Base-by-base conservation (phyloP, 2,113 vertebrate species). In the Epinephelus cyanopodus region DNA sequence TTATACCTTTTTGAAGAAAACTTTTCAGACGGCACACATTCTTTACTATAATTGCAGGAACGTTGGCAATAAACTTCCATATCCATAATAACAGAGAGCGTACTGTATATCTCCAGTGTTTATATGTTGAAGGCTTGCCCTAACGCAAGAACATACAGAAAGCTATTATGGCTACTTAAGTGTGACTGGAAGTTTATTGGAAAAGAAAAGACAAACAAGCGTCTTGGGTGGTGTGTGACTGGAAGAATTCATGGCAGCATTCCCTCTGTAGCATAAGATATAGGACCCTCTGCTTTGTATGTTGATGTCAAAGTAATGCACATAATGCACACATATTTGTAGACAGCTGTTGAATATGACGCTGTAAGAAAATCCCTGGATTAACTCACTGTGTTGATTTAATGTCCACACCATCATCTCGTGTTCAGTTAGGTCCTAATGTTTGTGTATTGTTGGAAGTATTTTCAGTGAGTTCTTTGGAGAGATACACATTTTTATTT, bases 1-100 rank as follows among this genome's bases (percentile, higher is more conserved):
- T 77, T 84, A 84, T 78, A 54, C 23, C 21, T 81, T 81, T 90
- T 86, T 89, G 66, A 87, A 90, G 79, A 77, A 66, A 45, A 15
- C 7, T 21, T 53, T 57, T 78, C 47, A 74, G 52, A 60, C 29
- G 54, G 19, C 63, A 72, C 60, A 71, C 73, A 77, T 80, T 72
- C 64, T 70, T 56, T 47, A 33, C 81, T 74, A 11, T 77, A 85
- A 80, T 83, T 79, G 61, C 29, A 65, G 54, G 29, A 54, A 39
- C 45, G 63, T 27, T 50, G 52, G 74, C 73, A 72, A 53, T 69
- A 54, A 78, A 82, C 67, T 37, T 7, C 37, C 58, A 72, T 48
- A 63, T 74, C n/a, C 84, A 69, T 75, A 77, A 90, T 88, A 66
- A 87, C 70, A 85, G 82, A 71, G 66, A 68, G 78, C 2, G 23